Percentiles rank a stretch among this genome's conserved stretches.
These are phyloP conservation scores for Platyscapa corneri DNA, from an alignment of 1,140 invertebrate species.

Conservation along the genomic window DNA sequence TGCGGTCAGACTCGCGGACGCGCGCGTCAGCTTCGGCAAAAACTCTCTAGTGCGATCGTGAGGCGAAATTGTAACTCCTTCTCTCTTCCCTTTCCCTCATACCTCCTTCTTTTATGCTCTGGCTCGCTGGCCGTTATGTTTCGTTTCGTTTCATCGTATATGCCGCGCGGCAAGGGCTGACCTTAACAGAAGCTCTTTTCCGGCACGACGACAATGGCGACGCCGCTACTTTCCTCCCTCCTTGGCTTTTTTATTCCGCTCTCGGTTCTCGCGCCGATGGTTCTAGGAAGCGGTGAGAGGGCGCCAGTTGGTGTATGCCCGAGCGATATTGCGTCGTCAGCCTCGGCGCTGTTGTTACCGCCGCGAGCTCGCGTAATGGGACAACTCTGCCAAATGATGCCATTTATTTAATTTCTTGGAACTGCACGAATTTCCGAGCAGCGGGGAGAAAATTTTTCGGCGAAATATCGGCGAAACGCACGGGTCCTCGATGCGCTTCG, in stretches of 20 bases:
- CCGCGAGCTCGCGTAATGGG: constrained; percentile 51
- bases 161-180: constrained; percentile 31
- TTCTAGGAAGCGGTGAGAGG: constrained; percentile 49
- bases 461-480: constrained; percentile 56
- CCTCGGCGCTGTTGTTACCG: constrained; percentile 27
- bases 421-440: constrained; percentile 52
- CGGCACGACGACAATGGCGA: constrained; percentile 34
- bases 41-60: constrained; percentile 53
- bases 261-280: background rate
- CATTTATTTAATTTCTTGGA: constrained; percentile 69
- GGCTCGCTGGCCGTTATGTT: constrained; percentile 20
- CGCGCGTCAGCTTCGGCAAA: constrained; percentile 55
- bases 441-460: constrained; percentile 57
- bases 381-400: constrained; percentile 70
- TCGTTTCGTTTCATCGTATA: constrained; percentile 42
- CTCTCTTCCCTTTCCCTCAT: constrained; percentile 32
- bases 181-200: constrained; percentile 58
- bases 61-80: constrained; percentile 64
- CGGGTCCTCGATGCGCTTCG: too few species aligned
- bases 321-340: constrained; percentile 35
- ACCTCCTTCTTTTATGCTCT: constrained; percentile 25
- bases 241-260: background rate
- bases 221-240: constrained; percentile 2
- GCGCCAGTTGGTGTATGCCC: constrained; percentile 60
- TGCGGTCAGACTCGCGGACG: constrained; percentile 63